phyloP scores from a whole-genome alignment of 2,113 vertebrate species.

The Turnix velox region DNA sequence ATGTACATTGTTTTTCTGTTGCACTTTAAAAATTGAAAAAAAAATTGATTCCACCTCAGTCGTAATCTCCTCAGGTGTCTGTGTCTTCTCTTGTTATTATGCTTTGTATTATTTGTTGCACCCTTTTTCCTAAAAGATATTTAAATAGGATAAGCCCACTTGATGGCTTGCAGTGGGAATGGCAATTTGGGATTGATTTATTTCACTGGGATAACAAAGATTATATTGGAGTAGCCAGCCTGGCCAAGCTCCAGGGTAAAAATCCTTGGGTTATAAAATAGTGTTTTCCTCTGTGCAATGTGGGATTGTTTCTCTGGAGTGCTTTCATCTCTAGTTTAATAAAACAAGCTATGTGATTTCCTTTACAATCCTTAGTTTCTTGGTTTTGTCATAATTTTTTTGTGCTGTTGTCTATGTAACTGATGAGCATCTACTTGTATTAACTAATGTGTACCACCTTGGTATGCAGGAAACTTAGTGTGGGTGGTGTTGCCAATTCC shows the following conservation, averaged over 20 bases:
- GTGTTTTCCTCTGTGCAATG: fast-evolving
- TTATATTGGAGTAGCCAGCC: fast-evolving
- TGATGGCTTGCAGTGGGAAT: neutral
- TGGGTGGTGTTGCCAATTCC: neutral
- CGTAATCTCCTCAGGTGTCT: neutral
- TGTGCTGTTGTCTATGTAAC: neutral
- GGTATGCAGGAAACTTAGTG: neutral
- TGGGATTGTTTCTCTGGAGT: neutral
- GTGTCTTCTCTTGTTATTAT: neutral
- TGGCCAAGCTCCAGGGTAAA: neutral
- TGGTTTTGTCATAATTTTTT: neutral
- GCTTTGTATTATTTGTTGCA: neutral
- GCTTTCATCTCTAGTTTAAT: neutral
- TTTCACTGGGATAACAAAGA: neutral
- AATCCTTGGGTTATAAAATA: neutral
- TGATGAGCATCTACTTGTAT: neutral
- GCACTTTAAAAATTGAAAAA: neutral
- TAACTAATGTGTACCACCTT: neutral
- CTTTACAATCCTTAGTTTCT: neutral
- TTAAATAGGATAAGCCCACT: neutral
- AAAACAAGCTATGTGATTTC: neutral
- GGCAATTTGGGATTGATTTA: neutral
- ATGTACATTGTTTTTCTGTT: neutral
- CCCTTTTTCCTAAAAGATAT: neutral
- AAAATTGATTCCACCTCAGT: neutral